Conservation (phyloP, 2,797 vertebrate genomes). For the Lycodopsis pacificus region DNA sequence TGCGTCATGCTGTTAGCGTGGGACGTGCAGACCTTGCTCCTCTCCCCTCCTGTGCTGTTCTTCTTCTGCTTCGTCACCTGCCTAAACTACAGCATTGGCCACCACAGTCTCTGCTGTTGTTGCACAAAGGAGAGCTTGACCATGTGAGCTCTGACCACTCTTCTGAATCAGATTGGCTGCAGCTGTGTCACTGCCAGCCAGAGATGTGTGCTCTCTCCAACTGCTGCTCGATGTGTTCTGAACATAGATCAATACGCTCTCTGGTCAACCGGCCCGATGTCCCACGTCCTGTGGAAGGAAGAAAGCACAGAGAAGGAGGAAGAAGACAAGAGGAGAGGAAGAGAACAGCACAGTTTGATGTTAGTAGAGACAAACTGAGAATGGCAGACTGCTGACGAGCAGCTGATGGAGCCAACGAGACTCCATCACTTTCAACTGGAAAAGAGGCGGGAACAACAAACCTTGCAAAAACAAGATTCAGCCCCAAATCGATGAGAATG, state of each 20-base stretch:
- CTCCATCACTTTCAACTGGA: too few relatives aligned
- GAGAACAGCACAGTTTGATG: slow-evolving; percentile 10
- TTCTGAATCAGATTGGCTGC: slow-evolving; percentile 33
- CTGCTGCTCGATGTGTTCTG: slow-evolving; percentile 23
- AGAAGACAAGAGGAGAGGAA: slow-evolving; percentile 19
- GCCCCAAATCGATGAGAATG: neutral
- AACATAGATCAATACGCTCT: slow-evolving; percentile 31
- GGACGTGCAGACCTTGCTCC: neutral
- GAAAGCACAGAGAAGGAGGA: slow-evolving; percentile 10
- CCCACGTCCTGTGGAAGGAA: slow-evolving; percentile 18
- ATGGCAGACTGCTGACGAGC: slow-evolving; percentile 23
- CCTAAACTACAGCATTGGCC: slow-evolving; percentile 17
- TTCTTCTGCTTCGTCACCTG: slow-evolving; percentile 2
- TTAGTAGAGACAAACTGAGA: slow-evolving; percentile 17
- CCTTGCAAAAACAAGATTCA: too few relatives aligned
- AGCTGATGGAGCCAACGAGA: neutral
- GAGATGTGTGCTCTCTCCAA: slow-evolving; percentile 9
- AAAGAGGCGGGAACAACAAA: too few relatives aligned
- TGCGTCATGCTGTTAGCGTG: neutral
- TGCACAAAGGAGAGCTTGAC: neutral
- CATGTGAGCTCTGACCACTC: slow-evolving; percentile 21
- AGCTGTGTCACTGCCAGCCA: neutral
- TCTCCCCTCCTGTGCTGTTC: neutral
- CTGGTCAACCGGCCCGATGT: slow-evolving; percentile 16
- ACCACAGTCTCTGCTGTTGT: slow-evolving; percentile 10